Percentiles rank a stretch among this genome's conserved stretches.
These are phyloP conservation scores for Eupelmus urozonus DNA, from an alignment of 2,888 invertebrate species.

Conservation along the genomic window DNA sequence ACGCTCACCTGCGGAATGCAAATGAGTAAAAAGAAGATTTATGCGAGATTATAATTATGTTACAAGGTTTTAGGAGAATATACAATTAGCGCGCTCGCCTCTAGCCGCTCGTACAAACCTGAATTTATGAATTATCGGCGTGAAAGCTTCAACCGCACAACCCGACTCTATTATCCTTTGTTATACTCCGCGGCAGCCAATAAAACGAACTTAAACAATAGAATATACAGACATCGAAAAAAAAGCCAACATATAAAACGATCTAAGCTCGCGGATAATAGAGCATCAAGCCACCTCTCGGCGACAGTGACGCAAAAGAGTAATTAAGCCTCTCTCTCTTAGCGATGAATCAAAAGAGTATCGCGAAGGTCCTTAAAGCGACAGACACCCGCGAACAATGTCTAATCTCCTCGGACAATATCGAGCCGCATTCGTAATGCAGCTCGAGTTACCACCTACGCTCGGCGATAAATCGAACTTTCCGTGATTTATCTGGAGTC, in stretches of 20 bases:
- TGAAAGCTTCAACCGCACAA: no score
- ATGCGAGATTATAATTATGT: constrained; percentile 15
- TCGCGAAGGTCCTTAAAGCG: not conserved
- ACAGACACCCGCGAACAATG: constrained; percentile 24
- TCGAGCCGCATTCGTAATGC: not conserved
- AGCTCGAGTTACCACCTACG: constrained; percentile 7
- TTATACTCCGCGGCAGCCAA: no score
- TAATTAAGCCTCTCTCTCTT: no score
- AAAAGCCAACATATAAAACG: not conserved
- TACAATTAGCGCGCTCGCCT: not conserved
- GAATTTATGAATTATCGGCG: no score
- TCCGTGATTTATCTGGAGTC: constrained; percentile 36
- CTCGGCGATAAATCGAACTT: constrained; percentile 27
- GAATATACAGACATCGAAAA: not conserved
- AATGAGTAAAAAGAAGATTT: not conserved
- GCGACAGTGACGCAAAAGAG: not conserved
- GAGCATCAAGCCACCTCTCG: no score
- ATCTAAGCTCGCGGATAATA: not conserved
- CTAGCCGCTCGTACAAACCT: no score
- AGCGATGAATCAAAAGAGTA: no score
- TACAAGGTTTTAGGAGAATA: not conserved
- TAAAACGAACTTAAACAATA: no score
- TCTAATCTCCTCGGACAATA: not conserved
- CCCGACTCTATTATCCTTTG: no score
- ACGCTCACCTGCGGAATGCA: no score